Conservation (phyloP, 2,888 invertebrate species). For the Nebria brevicollis region DNA sequence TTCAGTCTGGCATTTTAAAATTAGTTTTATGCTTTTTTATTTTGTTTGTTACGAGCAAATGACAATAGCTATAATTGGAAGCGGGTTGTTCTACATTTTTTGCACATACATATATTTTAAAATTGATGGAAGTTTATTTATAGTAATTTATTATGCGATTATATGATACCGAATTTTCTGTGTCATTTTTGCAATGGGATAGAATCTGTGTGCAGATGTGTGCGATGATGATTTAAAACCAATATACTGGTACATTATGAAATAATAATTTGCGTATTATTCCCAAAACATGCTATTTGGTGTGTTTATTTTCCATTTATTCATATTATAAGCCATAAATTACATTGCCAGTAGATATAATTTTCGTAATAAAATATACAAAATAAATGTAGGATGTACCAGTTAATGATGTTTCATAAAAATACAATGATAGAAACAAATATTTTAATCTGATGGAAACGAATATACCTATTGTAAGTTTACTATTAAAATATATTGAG, state of each 20-base stretch:
- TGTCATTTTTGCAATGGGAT: background rate
- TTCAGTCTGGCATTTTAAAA: conserved; percentile 38
- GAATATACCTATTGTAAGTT: too few species aligned
- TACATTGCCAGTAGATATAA: background rate
- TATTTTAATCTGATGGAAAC: too few species aligned
- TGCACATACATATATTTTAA: conserved; percentile 14
- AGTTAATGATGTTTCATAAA: background rate
- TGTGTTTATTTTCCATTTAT: background rate
- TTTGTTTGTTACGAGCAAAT: conserved; percentile 18
- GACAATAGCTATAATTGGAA: conserved; percentile 37
- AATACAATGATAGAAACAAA: too few species aligned
- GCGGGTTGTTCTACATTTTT: conserved; percentile 32
- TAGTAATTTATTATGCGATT: conserved; percentile 36
- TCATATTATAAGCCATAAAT: background rate
- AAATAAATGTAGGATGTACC: background rate
- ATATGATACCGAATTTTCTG: conserved; percentile 23
- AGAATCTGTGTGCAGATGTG: background rate
- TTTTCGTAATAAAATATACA: background rate
- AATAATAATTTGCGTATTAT: background rate
- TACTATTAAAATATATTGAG: too few species aligned
- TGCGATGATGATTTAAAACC: background rate
- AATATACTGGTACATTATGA: background rate
- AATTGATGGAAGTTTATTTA: conserved; percentile 32
- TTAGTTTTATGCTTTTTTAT: conserved; percentile 39
- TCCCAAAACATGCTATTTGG: background rate